A percentile compares a stretch with the other conserved stretches of the same genome.
These are phyloP conservation scores for Actinernus sp. DNA, from an alignment of 92 coral and sea anemone species.

Conservation along the genomic window DNA sequence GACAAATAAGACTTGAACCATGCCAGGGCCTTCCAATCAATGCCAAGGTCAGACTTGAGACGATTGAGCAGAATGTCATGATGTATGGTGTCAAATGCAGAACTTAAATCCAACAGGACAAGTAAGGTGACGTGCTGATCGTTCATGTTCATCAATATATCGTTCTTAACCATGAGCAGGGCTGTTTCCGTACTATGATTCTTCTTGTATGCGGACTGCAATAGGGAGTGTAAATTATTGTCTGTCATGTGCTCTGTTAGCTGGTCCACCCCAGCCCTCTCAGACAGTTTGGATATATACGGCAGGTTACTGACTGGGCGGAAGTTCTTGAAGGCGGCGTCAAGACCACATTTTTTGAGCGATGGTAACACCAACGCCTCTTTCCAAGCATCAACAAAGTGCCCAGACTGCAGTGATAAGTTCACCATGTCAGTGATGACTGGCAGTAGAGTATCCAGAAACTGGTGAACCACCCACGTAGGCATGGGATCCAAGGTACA, in stretches of 20 bases:
- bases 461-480: constrained; percentile 13
- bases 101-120: not conserved
- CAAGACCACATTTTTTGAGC: constrained; percentile 44
- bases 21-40: not conserved
- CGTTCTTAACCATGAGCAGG: constrained; percentile 1
- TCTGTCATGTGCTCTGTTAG: not conserved
- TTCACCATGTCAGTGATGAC: constrained; percentile 48
- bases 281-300: constrained; percentile 12
- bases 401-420: constrained; percentile 46
- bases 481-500: constrained; percentile 41
- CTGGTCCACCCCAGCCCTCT: constrained; percentile 5
- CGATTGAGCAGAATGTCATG: not conserved
- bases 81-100: constrained; percentile 4
- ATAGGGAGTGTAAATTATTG: not conserved
- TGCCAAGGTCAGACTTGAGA: constrained; percentile 1
- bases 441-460: constrained; percentile 18
- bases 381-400: constrained; percentile 32
- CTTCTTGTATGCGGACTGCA: constrained; percentile 6
- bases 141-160: constrained; percentile 18
- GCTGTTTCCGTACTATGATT: constrained; percentile 19
- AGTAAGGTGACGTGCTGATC: constrained; percentile 5
- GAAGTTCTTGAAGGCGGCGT: constrained; percentile 21
- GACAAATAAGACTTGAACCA: constrained; percentile 2
- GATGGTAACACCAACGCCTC: constrained; percentile 46
- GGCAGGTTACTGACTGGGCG: constrained; percentile 36